Conservation (phyloP, 1,140 invertebrate genomes). For the Drosophila azteca region DNA sequence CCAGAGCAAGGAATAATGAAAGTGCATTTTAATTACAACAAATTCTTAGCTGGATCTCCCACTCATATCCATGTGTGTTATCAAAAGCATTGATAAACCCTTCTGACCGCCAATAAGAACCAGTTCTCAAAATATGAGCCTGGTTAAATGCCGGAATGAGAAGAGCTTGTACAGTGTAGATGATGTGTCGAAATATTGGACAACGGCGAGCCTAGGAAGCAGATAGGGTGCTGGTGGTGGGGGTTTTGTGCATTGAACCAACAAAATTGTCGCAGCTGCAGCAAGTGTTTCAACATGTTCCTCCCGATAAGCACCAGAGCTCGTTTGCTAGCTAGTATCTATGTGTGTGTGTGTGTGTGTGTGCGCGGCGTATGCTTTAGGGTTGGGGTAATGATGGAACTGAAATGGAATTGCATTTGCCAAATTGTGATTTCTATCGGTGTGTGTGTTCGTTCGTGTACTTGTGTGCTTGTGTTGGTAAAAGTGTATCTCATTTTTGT, state of each 20-base stretch:
- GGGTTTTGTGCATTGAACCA: conserved; percentile 15
- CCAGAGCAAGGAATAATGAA: conserved; percentile 54
- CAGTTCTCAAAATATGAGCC: not conserved
- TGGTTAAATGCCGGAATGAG: conserved; percentile 17
- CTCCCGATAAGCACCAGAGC: conserved; percentile 58
- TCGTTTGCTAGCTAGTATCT: not conserved
- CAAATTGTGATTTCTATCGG: conserved; percentile 44
- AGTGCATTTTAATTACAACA: conserved; percentile 64
- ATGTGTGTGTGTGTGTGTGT: conserved; percentile 21
- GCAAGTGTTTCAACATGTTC: conserved; percentile 64
- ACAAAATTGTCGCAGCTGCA: conserved; percentile 60
- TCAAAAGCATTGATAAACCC: conserved; percentile 32
- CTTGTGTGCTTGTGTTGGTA: conserved; percentile 9
- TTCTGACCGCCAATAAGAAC: conserved; percentile 13
- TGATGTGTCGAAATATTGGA: conserved; percentile 1
- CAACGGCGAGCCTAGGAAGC: conserved; percentile 37
- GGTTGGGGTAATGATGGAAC: conserved; percentile 51
- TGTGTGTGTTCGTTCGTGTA: conserved; percentile 29
- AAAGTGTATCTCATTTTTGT: conserved; percentile 54
- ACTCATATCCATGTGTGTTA: conserved; percentile 46
- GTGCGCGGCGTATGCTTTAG: conserved; percentile 7
- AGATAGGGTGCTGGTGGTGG: conserved; percentile 10
- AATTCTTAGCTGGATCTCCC: conserved; percentile 31
- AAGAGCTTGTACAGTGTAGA: conserved; percentile 41
- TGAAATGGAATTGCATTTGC: conserved; percentile 49